phyloP scores from a whole-genome alignment of 1,140 invertebrate genomes.

The Listronotus oregonensis region DNA sequence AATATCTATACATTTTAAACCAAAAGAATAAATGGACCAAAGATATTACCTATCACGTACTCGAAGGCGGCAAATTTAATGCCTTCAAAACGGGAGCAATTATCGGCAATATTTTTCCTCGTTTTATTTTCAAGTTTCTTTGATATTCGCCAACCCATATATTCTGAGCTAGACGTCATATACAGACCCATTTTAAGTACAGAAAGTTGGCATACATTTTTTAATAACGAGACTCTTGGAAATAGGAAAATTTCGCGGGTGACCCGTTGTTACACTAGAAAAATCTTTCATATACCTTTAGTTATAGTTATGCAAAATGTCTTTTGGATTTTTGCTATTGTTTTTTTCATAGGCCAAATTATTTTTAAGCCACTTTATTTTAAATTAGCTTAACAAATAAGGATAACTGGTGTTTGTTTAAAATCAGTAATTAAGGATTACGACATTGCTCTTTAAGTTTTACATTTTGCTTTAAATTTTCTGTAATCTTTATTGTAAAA shows the following conservation, averaged over 20 bases:
- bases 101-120: conserved; percentile 23
- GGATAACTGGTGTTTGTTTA: too few relatives aligned
- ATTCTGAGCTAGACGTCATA: conserved; percentile 37
- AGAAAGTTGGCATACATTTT: conserved; percentile 46
- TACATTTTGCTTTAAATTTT: too few relatives aligned
- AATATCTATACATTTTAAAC: too few relatives aligned
- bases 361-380: too few relatives aligned
- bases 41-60: conserved; percentile 20
- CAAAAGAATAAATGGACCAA: not conserved
- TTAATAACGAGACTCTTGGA: conserved; percentile 49
- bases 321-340: too few relatives aligned
- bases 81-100: conserved; percentile 5
- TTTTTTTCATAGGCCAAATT: too few relatives aligned
- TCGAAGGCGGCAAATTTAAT: conserved; percentile 2
- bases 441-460: too few relatives aligned
- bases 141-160: conserved; percentile 29
- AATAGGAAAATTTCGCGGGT: conserved; percentile 40
- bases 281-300: conserved; percentile 19
- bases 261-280: conserved; percentile 12
- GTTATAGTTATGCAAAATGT: conserved; percentile 10
- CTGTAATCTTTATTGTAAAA: too few relatives aligned
- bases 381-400: too few relatives aligned
- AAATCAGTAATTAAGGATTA: too few relatives aligned
- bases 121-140: conserved; percentile 26
- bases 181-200: conserved; percentile 46